Evolutionary conservation across 2,888 invertebrate genomes (phyloP).

Genomic region (Drosophila pseudotakahashii): DNA sequence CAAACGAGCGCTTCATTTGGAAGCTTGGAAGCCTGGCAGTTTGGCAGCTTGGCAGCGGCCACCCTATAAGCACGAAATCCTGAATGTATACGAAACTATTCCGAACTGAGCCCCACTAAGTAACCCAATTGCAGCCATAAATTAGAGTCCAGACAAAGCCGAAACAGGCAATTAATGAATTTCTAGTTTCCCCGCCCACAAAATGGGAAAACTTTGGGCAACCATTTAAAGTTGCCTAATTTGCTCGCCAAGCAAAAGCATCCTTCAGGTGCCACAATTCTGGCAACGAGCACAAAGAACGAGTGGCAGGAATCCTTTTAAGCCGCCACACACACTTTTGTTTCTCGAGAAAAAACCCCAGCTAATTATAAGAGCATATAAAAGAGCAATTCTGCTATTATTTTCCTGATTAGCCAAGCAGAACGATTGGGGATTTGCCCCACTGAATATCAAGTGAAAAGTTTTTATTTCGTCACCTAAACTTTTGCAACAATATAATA

Average conservation of each 20-base stretch:
- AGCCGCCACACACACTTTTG: constrained; percentile 26
- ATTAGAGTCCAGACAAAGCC: constrained; percentile 45
- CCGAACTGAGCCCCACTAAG: constrained; percentile 23
- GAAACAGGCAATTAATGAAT: constrained; percentile 46
- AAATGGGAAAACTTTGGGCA: constrained; percentile 42
- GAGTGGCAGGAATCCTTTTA: constrained; percentile 35
- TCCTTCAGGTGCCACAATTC: constrained; percentile 22
- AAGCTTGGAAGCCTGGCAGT: too few species aligned
- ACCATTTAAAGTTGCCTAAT: constrained; percentile 45
- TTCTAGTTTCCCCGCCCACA: constrained; percentile 37
- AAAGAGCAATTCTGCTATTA: constrained; percentile 29
- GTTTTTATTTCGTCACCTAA: constrained; percentile 24
- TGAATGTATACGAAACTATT: constrained; percentile 23
- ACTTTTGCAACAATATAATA: constrained; percentile 7
- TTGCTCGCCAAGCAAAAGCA: constrained; percentile 16
- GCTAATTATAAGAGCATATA: constrained; percentile 39
- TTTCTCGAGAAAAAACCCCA: constrained; percentile 22
- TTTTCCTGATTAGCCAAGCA: constrained; percentile 29
- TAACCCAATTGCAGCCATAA: constrained; percentile 48
- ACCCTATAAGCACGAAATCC: constrained; percentile 1
- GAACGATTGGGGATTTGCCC: constrained; percentile 9
- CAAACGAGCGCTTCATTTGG: constrained; percentile 21
- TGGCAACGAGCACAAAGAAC: constrained; percentile 10
- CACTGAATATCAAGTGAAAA: constrained; percentile 28
- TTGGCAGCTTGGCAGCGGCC: background rate